Conservation (phyloP, 1,140 invertebrate genomes). For the Macrobrachium rosenbergii region DNA sequence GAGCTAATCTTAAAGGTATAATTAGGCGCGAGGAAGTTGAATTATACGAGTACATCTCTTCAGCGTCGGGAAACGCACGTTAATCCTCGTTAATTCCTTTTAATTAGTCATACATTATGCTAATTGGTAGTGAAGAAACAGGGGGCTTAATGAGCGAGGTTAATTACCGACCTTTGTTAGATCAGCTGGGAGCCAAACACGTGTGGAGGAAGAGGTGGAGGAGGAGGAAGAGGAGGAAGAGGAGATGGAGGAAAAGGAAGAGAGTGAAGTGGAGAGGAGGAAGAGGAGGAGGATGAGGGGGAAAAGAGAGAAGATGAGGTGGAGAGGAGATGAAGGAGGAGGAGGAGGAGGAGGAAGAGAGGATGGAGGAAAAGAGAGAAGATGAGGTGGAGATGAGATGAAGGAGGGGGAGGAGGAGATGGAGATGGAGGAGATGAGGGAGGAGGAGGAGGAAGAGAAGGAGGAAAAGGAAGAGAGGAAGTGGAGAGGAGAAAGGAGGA, state of each 20-base stretch:
- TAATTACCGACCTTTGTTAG: slow-evolving; percentile 34
- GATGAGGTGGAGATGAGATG: neutral
- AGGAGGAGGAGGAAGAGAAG: neutral
- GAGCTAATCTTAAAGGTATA: too few relatives aligned
- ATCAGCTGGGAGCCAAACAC: slow-evolving; percentile 5
- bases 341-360: neutral
- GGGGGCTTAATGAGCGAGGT: slow-evolving; percentile 39
- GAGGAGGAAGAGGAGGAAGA: neutral
- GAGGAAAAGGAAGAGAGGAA: neutral
- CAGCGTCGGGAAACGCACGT: slow-evolving; percentile 18
- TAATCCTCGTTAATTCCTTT: slow-evolving; percentile 40
- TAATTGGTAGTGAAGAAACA: slow-evolving; percentile 47
- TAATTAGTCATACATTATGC: slow-evolving; percentile 56
- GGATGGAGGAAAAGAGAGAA: neutral
- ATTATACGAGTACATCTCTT: slow-evolving; percentile 1
- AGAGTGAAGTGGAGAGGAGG: neutral
- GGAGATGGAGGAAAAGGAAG: neutral
- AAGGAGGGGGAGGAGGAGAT: neutral
- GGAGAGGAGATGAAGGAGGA: too few relatives aligned
- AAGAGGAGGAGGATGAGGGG: neutral
- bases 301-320: too few relatives aligned
- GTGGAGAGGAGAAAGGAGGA: neutral
- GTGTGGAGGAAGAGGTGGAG: neutral
- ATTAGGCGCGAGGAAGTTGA: too few relatives aligned
- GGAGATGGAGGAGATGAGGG: neutral